Base-by-base conservation (phyloP, 2,113 vertebrate genomes). In the Paedocypris sp. region DNA sequence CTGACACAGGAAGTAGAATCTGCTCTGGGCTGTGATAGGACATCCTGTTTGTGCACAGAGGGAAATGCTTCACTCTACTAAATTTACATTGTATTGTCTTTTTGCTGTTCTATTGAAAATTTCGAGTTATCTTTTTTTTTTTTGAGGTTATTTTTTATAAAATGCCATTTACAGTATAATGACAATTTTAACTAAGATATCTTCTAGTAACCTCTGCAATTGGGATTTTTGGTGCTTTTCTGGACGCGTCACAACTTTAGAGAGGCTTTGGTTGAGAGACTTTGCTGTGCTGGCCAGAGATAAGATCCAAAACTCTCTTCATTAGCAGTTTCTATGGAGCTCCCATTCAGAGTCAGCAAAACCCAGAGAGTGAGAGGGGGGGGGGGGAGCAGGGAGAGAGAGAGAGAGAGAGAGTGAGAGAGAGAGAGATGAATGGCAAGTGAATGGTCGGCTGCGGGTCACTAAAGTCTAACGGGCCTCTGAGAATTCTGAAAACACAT, bases 261-360 rank as follows among this genome's bases (percentile, higher is more conserved):
- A 60, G 41, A 41, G 33, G 19, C 46, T 63, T 39, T 42, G 45
- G 19, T 18, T n/a, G 20, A 25, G 22, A 35, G 53, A 62, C 49
- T 57, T 66, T 66, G 59, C 53, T 41, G 53, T n/a, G 67, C 45
- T 63, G 31, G 62, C 54, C 59, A 64, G 61, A 66, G 71, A 73
- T 69, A 72, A 73, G 45, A 68, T 69, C 71, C 69, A 73, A 67
- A 73, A 65, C 62, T 28, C 52, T 66, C 53, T 46, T 62, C 66
- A 67, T 72, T 70, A 70, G 71, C 71, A 72, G 66, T 73, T 76
- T 76, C 69, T 70, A 72, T 72, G 74, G 69, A 74, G 64, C 60
- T 54, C 6, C 25, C 39, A 53, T 57, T 64, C 58, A 61, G 45
- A 67, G 69, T 72, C 69, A 66, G 72, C 69, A 69, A 66, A 66